phyloP scores from a whole-genome alignment of 2,797 vertebrate species.

The Micrastur ruficollis region DNA sequence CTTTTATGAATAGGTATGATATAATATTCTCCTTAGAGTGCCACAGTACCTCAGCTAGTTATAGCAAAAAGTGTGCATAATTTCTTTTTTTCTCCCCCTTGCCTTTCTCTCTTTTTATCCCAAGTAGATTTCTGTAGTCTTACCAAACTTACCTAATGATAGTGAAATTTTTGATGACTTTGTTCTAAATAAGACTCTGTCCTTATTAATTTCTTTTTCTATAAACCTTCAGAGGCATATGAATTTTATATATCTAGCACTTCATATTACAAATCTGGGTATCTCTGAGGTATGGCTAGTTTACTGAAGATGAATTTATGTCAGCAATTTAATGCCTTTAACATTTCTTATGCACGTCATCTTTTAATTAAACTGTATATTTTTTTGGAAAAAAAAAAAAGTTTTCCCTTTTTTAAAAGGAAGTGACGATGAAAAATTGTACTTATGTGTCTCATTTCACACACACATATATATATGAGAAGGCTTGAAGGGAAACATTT shows the following conservation, averaged over 20 bases:
- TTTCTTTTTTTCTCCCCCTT: neutral
- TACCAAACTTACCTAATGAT: neutral
- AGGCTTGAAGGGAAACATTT: neutral
- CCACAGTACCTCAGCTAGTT: neutral
- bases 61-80: neutral
- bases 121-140: neutral
- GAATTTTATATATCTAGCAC: neutral
- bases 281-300: neutral
- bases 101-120: neutral
- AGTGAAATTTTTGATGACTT: neutral
- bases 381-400: neutral
- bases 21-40: neutral
- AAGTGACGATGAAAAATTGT: neutral
- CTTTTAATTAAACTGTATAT: neutral
- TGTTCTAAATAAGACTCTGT: neutral
- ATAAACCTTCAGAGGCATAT: neutral
- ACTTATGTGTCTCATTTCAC: neutral
- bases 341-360: neutral
- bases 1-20: neutral
- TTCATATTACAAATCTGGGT: neutral
- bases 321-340: neutral
- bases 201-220: neutral
- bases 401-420: neutral
- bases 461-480: neutral
- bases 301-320: neutral